Evolutionary conservation across 2,113 vertebrate genomes (phyloP).

Genomic region (Alces alces): DNA sequence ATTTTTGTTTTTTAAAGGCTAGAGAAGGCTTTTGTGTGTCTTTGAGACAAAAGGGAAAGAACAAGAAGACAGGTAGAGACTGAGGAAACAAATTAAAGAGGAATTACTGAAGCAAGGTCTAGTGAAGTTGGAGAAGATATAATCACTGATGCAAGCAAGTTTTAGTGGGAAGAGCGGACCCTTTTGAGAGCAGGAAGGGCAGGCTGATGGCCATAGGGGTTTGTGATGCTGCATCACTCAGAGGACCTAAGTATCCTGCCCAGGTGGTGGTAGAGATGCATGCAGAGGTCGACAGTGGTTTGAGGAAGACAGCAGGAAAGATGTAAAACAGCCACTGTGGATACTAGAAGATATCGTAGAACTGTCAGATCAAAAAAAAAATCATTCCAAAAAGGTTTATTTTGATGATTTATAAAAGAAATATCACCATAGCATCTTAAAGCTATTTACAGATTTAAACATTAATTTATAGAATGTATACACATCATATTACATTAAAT

Average conservation of each 20-base stretch:
- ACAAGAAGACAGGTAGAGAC: background rate
- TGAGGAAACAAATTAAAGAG: background rate
- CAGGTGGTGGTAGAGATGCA: background rate
- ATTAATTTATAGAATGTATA: slow-evolving; percentile 58
- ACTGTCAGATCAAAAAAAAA: background rate
- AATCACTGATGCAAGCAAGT: too few relatives aligned
- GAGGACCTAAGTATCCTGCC: background rate
- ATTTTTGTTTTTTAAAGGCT: background rate
- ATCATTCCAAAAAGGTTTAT: slow-evolving; percentile 50
- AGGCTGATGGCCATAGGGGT: background rate
- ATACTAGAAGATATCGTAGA: background rate
- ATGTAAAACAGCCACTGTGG: background rate
- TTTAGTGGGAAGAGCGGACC: background rate
- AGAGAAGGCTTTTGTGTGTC: background rate
- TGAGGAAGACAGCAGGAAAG: background rate
- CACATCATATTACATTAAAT: slow-evolving; percentile 28
- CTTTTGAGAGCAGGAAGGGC: background rate
- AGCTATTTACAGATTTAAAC: slow-evolving; percentile 64
- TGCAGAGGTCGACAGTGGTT: background rate
- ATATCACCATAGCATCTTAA: slow-evolving; percentile 45
- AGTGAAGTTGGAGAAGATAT: background rate
- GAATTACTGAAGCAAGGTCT: background rate
- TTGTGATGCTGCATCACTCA: background rate
- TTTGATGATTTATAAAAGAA: slow-evolving; percentile 63
- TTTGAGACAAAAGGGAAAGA: background rate